These are phyloP conservation scores for Urocolius indicus DNA, from an alignment of 2,113 vertebrate species.

Conservation along the genomic window DNA sequence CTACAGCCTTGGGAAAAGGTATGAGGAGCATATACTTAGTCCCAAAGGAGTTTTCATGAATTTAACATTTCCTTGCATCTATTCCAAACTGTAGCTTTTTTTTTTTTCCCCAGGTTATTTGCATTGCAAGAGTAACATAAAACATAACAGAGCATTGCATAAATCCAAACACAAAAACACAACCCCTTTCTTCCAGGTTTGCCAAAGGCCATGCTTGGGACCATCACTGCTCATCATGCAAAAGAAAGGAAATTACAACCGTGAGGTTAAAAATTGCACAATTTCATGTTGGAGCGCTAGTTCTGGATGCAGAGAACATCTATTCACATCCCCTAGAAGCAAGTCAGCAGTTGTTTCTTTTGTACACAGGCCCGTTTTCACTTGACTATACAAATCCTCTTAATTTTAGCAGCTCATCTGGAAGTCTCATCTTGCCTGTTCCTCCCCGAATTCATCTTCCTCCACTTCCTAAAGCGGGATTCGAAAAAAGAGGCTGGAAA, in stretches of 20 bases:
- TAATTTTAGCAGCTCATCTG: slow-evolving; percentile 45
- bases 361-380: slow-evolving; percentile 2
- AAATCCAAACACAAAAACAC: slow-evolving; percentile 3
- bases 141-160: background rate
- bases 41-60: background rate
- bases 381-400: slow-evolving; percentile 56
- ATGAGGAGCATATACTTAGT: background rate
- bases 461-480: background rate
- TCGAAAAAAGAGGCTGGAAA: slow-evolving; percentile 14
- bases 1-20: background rate
- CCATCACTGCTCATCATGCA: background rate
- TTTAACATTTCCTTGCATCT: background rate
- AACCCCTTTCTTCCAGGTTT: background rate
- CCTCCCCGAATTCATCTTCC: slow-evolving; percentile 36
- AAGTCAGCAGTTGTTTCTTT: slow-evolving; percentile 62
- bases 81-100: background rate
- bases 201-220: background rate
- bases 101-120: slow-evolving; percentile 18
- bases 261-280: slow-evolving; percentile 41
- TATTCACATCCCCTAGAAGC: slow-evolving; percentile 23
- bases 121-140: slow-evolving; percentile 18
- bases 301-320: slow-evolving; percentile 29
- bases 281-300: background rate
- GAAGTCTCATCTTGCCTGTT: slow-evolving; percentile 49
- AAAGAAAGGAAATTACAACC: slow-evolving; percentile 14